Conservation (phyloP, 2,113 vertebrate species). For the Meleagris gallopavo region DNA sequence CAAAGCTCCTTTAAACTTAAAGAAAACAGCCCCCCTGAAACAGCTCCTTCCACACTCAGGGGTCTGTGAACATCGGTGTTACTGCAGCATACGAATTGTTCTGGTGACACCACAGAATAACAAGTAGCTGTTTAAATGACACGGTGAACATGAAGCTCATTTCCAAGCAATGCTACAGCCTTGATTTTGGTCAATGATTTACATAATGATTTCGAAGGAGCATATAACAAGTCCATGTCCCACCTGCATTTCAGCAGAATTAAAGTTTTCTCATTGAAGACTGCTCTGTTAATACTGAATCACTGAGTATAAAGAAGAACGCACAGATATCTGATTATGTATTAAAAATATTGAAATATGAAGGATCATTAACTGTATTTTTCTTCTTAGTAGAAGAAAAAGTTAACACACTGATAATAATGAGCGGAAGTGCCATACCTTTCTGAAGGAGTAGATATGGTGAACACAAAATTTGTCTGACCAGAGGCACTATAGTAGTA, state of each 20-base stretch:
- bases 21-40: background rate
- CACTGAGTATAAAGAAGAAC: background rate
- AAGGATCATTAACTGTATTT: background rate
- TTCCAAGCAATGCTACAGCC: background rate
- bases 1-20: background rate
- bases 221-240: rapidly evolving
- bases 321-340: background rate
- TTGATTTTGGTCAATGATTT: background rate
- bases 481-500: background rate
- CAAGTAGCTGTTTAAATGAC: background rate
- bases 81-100: background rate
- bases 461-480: background rate
- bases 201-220: background rate
- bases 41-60: background rate
- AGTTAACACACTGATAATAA: background rate
- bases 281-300: background rate
- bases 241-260: background rate
- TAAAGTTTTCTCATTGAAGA: background rate
- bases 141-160: background rate
- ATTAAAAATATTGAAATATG: background rate
- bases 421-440: background rate
- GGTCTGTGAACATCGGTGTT: background rate
- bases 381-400: background rate
- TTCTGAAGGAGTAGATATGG: background rate
- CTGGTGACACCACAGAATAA: background rate